phyloP scores from a whole-genome alignment of 1,140 invertebrate genomes.

The Epicauta chinensis region DNA sequence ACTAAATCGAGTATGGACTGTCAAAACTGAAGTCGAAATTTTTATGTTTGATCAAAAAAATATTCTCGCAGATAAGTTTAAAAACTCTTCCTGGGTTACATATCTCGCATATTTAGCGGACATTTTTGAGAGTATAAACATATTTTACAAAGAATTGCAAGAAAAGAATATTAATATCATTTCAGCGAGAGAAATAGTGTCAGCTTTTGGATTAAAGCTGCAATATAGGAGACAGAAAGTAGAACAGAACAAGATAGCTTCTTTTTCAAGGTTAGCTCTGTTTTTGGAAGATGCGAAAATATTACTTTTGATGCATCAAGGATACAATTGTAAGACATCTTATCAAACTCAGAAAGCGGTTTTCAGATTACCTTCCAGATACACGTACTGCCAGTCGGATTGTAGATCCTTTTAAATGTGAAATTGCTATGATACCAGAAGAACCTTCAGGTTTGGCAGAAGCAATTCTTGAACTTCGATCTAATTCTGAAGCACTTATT shows the following conservation, averaged over 20 bases:
- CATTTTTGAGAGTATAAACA: slow-evolving; percentile 16
- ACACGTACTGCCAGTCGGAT: slow-evolving; percentile 19
- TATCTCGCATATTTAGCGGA: slow-evolving; percentile 9
- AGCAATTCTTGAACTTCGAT: slow-evolving; percentile 28
- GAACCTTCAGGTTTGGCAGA: slow-evolving; percentile 27
- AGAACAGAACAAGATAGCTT: slow-evolving; percentile 26
- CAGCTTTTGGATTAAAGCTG: slow-evolving; percentile 9
- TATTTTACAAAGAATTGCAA: slow-evolving; percentile 21
- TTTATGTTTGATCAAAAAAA: slow-evolving; percentile 26
- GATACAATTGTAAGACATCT: slow-evolving; percentile 19
- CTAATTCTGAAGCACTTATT: slow-evolving; percentile 27
- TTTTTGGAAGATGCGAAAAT: slow-evolving; percentile 18
- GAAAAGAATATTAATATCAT: slow-evolving; percentile 17
- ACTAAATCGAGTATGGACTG: slow-evolving; percentile 23
- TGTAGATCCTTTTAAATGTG: slow-evolving; percentile 23
- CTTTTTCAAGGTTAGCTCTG: slow-evolving; percentile 25
- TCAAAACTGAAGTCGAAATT: slow-evolving; percentile 13
- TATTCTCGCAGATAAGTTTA: slow-evolving; percentile 27
- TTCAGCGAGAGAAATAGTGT: slow-evolving; percentile 8
- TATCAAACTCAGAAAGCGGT: slow-evolving; percentile 20
- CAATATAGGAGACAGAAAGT: slow-evolving; percentile 11
- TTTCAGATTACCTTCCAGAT: slow-evolving; percentile 22
- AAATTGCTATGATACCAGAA: slow-evolving; percentile 23
- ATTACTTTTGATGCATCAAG: slow-evolving; percentile 20
- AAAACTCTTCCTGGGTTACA: slow-evolving; percentile 25